Base-by-base conservation (phyloP, 2,888 invertebrate species). In the Aphodius sticticus region DNA sequence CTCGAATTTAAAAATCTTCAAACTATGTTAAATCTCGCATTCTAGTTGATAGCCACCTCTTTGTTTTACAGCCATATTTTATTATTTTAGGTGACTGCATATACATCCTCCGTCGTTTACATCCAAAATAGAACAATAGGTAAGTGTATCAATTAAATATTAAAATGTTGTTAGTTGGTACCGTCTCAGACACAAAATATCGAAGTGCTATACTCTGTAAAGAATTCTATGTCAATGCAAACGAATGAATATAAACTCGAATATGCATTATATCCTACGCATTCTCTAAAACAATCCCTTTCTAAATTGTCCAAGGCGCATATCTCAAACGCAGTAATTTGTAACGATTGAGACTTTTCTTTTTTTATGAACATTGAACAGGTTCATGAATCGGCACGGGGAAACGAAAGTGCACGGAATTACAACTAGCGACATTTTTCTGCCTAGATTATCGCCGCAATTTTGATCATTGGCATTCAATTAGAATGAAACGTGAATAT, bases 251-350 rank as follows among this genome's bases (percentile, higher is more conserved):
- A 53, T 12, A 12, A 53, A 53, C 9, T 53, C 9, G 53, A 53
- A 53, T 53, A 53, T 53, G 53, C 53, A 53, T 53, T 53, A 12
- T 12, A 53, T 53, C 53, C 53, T 53, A 53, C 53, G 53, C 53
- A 53, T 7, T 53, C 53, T 53, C 53, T 53, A 53, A 53, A 53
- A 53, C 53, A 53, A 53, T 53, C 12, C 53, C 53, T 53, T 53
- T 53, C 53, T 53, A 53, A 53, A 7, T 53, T 9, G 53, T 26
- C 53, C 53, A 53, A 53, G 53, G 9, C 53, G 53, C 53, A 53
- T 53, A 53, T 53, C 53, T 53, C 53, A 53, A 53, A 53, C 53
- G 53, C 53, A 53, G 53, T 53, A 53, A 53, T 53, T 53, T 53
- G 53, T 53, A 53, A 53, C 53, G 53, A 53, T 53, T 53, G 53